phyloP scores from a whole-genome alignment of 2,797 vertebrate species.

The Halcyon leucocephala region DNA sequence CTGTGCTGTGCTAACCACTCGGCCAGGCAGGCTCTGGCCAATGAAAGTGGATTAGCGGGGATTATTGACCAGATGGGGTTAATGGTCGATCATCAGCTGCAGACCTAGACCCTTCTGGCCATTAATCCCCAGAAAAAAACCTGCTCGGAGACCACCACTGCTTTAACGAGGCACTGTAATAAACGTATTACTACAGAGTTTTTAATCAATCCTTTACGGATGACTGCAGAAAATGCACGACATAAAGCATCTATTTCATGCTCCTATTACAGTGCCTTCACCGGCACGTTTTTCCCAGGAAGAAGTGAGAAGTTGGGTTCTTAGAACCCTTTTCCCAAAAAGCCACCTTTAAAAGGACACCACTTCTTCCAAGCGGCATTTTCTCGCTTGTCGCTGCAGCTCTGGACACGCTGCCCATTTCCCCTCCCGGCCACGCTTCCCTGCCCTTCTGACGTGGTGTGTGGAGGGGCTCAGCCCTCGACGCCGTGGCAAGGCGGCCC shows the following conservation, averaged over 20 bases:
- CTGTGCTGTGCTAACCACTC: neutral
- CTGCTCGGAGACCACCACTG: neutral
- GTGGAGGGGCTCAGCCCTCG: neutral
- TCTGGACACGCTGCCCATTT: fast-evolving
- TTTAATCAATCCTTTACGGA: neutral
- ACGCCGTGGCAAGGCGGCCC: fast-evolving
- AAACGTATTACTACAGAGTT: neutral
- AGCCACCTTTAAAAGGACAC: neutral
- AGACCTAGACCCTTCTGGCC: constrained; percentile 46
- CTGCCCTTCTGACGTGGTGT: neutral
- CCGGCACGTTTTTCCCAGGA: fast-evolving
- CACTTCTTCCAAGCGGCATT: fast-evolving
- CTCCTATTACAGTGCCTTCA: neutral
- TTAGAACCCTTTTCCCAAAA: neutral
- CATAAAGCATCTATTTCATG: neutral
- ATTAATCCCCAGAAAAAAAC: constrained; percentile 34
- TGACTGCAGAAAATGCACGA: neutral
- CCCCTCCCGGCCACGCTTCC: neutral
- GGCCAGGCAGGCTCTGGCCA: neutral
- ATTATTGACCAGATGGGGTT: constrained; percentile 72
- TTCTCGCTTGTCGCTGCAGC: neutral
- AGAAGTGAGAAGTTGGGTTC: neutral
- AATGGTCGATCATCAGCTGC: constrained; percentile 65
- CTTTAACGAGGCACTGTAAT: neutral
- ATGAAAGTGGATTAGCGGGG: constrained; percentile 67